Conservation (phyloP, 2,888 invertebrate genomes). For the Xanthostigma xanthostigma region DNA sequence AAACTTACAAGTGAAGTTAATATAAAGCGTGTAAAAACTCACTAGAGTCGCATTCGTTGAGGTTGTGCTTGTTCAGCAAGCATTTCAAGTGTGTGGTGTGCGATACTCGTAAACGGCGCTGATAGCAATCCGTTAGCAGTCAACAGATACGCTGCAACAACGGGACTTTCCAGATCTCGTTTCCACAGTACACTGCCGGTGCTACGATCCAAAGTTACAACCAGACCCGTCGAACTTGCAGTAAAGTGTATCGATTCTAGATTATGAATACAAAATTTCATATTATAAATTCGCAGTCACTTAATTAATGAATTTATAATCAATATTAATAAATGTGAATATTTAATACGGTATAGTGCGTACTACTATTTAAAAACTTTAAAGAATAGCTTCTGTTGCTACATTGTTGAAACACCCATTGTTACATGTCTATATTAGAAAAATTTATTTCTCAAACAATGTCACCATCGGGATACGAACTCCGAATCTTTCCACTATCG, state of each 20-base stretch:
- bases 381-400: no score
- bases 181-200: constrained; percentile 80
- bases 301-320: no score
- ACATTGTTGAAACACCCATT: no score
- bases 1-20: no score
- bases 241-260: constrained; percentile 78
- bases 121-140: constrained; percentile 63
- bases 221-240: constrained; percentile 74
- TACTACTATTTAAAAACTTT: no score
- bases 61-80: constrained; percentile 27
- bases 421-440: no score
- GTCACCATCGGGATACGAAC: no score
- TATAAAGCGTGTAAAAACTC: constrained; percentile 21
- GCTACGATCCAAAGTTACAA: constrained; percentile 70
- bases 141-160: constrained; percentile 75
- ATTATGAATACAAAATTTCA: constrained; percentile 10
- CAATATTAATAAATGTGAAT: no score
- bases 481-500: no score
- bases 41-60: constrained; percentile 36
- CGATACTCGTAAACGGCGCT: constrained; percentile 79
- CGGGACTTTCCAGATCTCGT: constrained; percentile 72
- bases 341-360: no score
- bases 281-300: background rate
- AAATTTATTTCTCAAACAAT: no score
- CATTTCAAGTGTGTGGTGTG: constrained; percentile 68